phyloP scores from a whole-genome alignment of 2,888 invertebrate species.

The Sipha maydis region DNA sequence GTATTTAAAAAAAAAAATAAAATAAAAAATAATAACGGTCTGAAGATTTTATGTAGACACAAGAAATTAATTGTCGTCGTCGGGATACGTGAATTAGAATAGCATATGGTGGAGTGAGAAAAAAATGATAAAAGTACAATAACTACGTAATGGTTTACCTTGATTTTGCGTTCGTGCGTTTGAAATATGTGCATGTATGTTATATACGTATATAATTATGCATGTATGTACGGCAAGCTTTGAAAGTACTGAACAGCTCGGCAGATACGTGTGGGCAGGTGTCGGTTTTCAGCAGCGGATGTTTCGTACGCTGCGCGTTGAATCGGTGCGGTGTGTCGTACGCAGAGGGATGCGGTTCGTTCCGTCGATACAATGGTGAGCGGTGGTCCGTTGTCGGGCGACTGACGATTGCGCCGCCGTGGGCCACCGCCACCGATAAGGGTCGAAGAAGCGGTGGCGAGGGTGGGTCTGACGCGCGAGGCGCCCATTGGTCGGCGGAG shows the following conservation, averaged over 20 bases:
- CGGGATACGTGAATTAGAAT: not conserved
- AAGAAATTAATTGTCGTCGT: too few species aligned
- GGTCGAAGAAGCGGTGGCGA: slow-evolving; percentile 40
- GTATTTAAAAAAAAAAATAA: not conserved
- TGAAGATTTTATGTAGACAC: too few species aligned
- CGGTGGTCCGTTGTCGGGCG: slow-evolving; percentile 51
- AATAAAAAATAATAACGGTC: not conserved
- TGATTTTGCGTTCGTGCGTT: not conserved
- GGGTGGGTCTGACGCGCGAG: slow-evolving; percentile 27
- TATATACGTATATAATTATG: too few species aligned
- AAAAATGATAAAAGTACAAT: not conserved
- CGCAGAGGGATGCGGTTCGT: not conserved
- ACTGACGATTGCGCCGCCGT: slow-evolving; percentile 43
- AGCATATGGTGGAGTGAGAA: not conserved
- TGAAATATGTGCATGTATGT: too few species aligned
- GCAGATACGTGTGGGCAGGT: too few species aligned
- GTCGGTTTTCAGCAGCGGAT: too few species aligned
- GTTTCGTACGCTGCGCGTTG: too few species aligned
- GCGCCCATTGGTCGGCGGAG: slow-evolving; percentile 36
- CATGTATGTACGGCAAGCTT: too few species aligned
- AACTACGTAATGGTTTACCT: not conserved
- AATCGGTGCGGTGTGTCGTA: not conserved
- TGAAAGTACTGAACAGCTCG: not conserved
- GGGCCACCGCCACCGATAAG: slow-evolving; percentile 41
- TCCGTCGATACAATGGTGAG: not conserved